These are phyloP conservation scores for Sipha flava DNA, from an alignment of 1,140 invertebrate genomes.

Conservation along the genomic window DNA sequence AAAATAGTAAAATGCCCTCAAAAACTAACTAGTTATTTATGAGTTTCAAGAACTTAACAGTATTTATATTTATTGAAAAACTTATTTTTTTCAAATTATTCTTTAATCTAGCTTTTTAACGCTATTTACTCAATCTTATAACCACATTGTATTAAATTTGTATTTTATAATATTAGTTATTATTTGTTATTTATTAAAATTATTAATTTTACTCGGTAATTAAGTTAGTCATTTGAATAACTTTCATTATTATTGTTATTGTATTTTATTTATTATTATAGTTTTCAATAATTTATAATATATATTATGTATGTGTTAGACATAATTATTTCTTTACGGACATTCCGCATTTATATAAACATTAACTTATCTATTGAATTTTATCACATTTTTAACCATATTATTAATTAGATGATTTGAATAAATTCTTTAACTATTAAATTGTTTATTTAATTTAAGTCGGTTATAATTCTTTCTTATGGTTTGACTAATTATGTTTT, in stretches of 20 bases:
- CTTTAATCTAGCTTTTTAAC: constrained; percentile 11
- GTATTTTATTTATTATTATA: constrained; percentile 2
- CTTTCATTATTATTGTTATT: constrained; percentile 1
- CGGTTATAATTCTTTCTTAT: neutral
- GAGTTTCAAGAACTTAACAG: neutral
- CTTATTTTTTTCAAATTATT: neutral
- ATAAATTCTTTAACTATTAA: neutral
- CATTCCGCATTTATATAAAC: constrained; percentile 28
- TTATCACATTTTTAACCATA: constrained; percentile 19
- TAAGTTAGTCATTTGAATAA: constrained; percentile 18
- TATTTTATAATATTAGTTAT: constrained; percentile 13
- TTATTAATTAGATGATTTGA: neutral
- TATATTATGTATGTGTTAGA: neutral
- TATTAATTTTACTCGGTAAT: neutral
- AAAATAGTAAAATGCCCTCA: neutral
- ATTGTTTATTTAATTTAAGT: neutral
- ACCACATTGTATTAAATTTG: neutral
- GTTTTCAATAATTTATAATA: neutral
- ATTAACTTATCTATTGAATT: constrained; percentile 6
- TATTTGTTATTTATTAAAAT: constrained; percentile 22
- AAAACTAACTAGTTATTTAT: neutral
- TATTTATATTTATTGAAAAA: neutral
- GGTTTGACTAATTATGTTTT: neutral
- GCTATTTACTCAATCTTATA: neutral
- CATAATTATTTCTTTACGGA: constrained; percentile 25